Conservation (phyloP, 1,140 invertebrate species). For the Brachionus rubens region DNA sequence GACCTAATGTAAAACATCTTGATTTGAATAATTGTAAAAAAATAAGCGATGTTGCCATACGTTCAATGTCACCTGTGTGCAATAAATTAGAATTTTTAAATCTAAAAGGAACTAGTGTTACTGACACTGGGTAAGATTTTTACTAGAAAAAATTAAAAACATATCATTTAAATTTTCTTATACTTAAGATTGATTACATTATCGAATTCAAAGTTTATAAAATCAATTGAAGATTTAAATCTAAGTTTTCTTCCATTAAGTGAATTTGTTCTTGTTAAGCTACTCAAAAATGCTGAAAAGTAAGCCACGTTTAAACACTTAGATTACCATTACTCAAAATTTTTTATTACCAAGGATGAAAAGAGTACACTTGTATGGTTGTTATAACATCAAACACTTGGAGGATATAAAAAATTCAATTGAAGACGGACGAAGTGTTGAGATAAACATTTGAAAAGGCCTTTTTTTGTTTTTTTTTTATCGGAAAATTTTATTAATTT, state of each 20-base stretch:
- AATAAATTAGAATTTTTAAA: slow-evolving; percentile 10
- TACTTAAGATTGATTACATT: slow-evolving; percentile 17
- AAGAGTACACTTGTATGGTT: slow-evolving; percentile 29
- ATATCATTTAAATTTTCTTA: neutral
- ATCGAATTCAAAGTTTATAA: slow-evolving; percentile 7
- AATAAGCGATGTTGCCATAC: slow-evolving; percentile 16
- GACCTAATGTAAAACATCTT: slow-evolving; percentile 5
- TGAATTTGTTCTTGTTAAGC: slow-evolving; percentile 18
- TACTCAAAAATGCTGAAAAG: slow-evolving; percentile 30
- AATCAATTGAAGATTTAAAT: slow-evolving; percentile 15
- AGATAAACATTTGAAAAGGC: slow-evolving; percentile 25
- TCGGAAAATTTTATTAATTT: neutral
- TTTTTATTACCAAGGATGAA: neutral
- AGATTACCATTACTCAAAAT: neutral
- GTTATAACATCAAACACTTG: slow-evolving; percentile 24
- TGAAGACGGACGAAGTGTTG: neutral
- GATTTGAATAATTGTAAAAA: slow-evolving; percentile 38
- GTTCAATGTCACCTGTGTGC: slow-evolving; percentile 3
- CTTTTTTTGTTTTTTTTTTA: slow-evolving; percentile 6
- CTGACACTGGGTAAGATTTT: neutral
- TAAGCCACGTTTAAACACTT: too few species aligned
- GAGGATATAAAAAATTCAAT: neutral
- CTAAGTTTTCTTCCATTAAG: slow-evolving; percentile 29
- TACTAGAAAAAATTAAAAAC: neutral
- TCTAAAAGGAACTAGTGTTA: slow-evolving; percentile 33